Conservation (phyloP, 35 echinoderm and acorn worm species). For the Acanthaster planci region DNA sequence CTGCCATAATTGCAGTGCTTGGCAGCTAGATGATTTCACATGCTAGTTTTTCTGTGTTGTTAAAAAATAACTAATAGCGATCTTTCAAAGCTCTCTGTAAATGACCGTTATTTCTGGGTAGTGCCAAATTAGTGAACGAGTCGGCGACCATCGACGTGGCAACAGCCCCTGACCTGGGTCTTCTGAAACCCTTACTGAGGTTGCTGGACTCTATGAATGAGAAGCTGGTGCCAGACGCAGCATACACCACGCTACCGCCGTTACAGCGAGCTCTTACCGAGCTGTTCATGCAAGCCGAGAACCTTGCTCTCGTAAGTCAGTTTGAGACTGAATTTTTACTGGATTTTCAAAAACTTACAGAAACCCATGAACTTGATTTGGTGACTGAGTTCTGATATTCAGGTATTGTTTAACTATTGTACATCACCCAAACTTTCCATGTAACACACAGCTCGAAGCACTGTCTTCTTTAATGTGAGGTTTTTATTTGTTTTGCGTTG, state of each 20-base stretch:
- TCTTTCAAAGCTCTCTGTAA: neutral
- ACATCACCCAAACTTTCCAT: too few relatives aligned
- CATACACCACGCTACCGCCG: conserved; percentile 66
- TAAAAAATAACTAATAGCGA: neutral
- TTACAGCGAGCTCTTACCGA: conserved; percentile 93
- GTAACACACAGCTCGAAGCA: too few relatives aligned
- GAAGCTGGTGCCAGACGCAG: conserved; percentile 59
- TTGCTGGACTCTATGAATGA: conserved; percentile 84
- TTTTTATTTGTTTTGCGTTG: conserved; percentile 11
- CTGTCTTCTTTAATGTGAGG: neutral
- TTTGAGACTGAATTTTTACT: neutral
- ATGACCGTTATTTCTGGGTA: neutral
- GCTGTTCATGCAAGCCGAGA: conserved; percentile 87
- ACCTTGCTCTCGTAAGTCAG: conserved; percentile 58
- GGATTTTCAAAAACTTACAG: too few relatives aligned
- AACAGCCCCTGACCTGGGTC: conserved; percentile 53
- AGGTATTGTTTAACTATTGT: too few relatives aligned
- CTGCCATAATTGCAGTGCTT: neutral
- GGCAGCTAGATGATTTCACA: too few relatives aligned
- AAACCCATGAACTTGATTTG: too few relatives aligned
- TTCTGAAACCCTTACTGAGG: conserved; percentile 86
- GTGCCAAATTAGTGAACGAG: neutral
- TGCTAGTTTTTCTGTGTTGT: neutral
- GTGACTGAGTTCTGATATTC: too few relatives aligned
- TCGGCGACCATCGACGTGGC: neutral